Base-by-base conservation (phyloP, 2,888 invertebrate genomes). In the Aleiodes testaceus region DNA sequence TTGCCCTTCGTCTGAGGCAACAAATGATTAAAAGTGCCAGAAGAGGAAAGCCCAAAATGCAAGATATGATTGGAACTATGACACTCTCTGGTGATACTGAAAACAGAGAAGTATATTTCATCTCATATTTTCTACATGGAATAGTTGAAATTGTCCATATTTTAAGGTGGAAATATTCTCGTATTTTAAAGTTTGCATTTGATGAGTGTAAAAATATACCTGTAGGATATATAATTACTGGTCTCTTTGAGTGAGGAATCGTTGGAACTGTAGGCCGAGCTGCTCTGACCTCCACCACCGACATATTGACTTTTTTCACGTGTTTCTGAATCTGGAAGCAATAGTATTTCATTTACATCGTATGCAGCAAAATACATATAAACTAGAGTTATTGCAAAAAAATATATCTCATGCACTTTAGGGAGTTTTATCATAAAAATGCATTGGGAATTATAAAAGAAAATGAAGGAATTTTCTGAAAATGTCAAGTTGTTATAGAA, bases 41-140 rank as follows among this genome's bases (percentile, higher is more conserved):
- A 77, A 96, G 89, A 47, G 96, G 96, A 84, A 97, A 96, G 72
- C 96, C 96, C 83, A 96, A 91, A 84, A 96, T 96, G 87, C 96
- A 95, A 69, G 96, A 95, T 65, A 96, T 93, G 79, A 96, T 96
- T 52, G 96, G 95, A 78, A 96, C 93, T 67, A 96, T 95, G 79
- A 96, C 94, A 68, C 94, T 95, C 88, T 96, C 95, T 66, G 95
- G 95, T 63, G 95, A 93, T 77, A 96, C 96, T 96, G 79, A 49
- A 69, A n/a, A 42, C n/a, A n/a, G 44, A 12, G 14, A 26, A 18
- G 14, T 4, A 18, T 42, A 66, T 2, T 47, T 36, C n/a, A 14
- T 55, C 30, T 20, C 7, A 63, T 6, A 64, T 47, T 47, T 20
- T 26, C 26, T 53, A 22, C 50, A 7, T 53, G 11, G n/a, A 12